Evolutionary conservation across 2,888 invertebrate species (phyloP), one percentile per base, ranked within the genome.

Genomic region (Artemia sinica): DNA sequence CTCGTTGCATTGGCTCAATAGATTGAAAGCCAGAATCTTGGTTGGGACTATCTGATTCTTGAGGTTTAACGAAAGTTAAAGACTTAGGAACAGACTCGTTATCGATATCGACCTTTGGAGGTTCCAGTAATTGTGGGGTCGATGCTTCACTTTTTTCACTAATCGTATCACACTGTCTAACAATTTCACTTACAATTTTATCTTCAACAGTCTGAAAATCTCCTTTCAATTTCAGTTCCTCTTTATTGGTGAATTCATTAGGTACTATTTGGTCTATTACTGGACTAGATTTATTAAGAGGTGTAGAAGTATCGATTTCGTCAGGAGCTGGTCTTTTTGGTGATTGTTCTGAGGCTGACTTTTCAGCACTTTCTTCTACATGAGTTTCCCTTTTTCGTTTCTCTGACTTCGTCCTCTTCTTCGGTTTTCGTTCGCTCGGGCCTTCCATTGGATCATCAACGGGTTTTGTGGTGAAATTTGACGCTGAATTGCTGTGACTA

Each of bases 351-450:
- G n/a, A 9, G 8, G 58, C 58, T n/a, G 58, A 8, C 10, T 18
- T 58, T 58, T 58, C 58, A 8, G 58, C 8, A 14, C 18, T n/a
- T 8, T 58, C 18, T 58, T 58, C 58, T 18, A 58, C n/a, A n/a
- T 58, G 58, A n/a, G 58, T n/a, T 14, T 58, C 58, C 58, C 58
- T 58, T 58, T 58, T 58, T 18, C 58, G 58, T 18, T 58, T 58
- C 18, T 58, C 58, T 10, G 58, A 58, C 58, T 58, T 58, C 18
- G 58, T 14, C 18, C 58, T 58, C 18, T 58, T 58, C 58, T 58
- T 58, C 58, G 58, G 18, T 58, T 58, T 58, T 58, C 58, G 58
- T 58, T 58, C 58, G 58, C 58, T 58, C 58, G 58, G 58, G 58
- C 58, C 58, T 58, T 58, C 58, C 58, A 58, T 58, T n/a, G 58